Evolutionary conservation across 2,113 vertebrate species (phyloP), one percentile per base, ranked within the genome.

Genomic region (Cercocebus atys): DNA sequence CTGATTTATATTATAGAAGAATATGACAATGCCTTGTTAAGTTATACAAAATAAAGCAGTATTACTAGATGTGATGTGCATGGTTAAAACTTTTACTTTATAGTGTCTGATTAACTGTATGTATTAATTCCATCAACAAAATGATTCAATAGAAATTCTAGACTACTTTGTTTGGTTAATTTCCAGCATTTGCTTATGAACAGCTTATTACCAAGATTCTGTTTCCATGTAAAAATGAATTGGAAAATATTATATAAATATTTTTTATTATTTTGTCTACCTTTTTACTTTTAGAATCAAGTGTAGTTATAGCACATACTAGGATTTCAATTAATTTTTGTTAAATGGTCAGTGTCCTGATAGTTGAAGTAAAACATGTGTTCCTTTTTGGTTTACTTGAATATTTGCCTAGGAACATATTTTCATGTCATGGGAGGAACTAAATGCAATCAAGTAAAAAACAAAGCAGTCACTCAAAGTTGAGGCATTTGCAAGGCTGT

Each of bases 1-100:
- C 68, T 93, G 75, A 96, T 9, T 96, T 96, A 83, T 30, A 94
- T 94, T 83, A 92, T 52, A 79, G 27, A 57, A 1, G 81, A 22
- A 1, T 76, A 88, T 4, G 52, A 52, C 8, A 68, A 23, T 45
- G 30, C 16, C 7, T 78, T 92, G 2, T 8, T 80, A 88, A 61
- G 10, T 52, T 81, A 12, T 75, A 12, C 27, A 94, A 88, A 78
- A 55, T 88, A 61, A 94, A 14, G 9, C 40, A 43, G 6, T 45
- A 22, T 55, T 16, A 78, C 25, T 92, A 27, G 57, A 90, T 73
- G 7, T 22, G 2, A 70, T n/a, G 3, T 22, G 2, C 11, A 8
- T 64, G 3, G 13, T 55, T 73, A 66, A 72, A 85, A 64, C 0
- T 55, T 91, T 38, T 43, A 55, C 79, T 76, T 94, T 88, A n/a